A percentile compares a stretch with the other conserved stretches of the same genome.
Conservation (phyloP, 2,888 invertebrate species). For the Apotomis capreana region DNA sequence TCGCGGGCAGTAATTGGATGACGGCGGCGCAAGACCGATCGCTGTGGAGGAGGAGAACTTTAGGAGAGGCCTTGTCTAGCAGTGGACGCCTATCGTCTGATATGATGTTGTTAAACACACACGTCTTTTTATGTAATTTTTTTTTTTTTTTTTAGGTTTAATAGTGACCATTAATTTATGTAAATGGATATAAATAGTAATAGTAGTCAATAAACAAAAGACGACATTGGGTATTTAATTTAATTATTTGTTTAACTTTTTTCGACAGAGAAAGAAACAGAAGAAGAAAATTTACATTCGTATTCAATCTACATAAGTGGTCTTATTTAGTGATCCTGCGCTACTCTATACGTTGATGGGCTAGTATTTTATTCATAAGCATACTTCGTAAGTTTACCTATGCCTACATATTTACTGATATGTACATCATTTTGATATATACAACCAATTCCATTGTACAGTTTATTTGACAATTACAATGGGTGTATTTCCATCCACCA, state of each 20-base stretch:
- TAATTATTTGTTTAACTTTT: not conserved
- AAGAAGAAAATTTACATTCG: not conserved
- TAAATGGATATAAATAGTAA: too few relatives aligned
- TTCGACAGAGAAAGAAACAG: not conserved
- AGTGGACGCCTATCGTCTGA: too few relatives aligned
- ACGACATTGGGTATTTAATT: slow-evolving; percentile 7
- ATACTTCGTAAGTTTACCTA: not conserved
- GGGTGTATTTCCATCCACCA: not conserved
- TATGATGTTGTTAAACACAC: too few relatives aligned
- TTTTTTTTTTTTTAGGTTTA: too few relatives aligned
- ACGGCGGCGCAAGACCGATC: too few relatives aligned
- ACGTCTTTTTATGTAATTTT: too few relatives aligned
- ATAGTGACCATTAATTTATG: too few relatives aligned
- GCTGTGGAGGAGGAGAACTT: too few relatives aligned
- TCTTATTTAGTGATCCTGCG: not conserved
- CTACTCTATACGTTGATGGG: too few relatives aligned
- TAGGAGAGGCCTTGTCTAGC: too few relatives aligned
- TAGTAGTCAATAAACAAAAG: too few relatives aligned
- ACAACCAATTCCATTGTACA: slow-evolving; percentile 14
- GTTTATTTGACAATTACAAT: slow-evolving; percentile 19
- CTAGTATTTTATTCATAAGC: not conserved
- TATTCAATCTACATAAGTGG: slow-evolving; percentile 1
- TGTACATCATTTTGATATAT: not conserved
- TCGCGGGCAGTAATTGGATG: too few relatives aligned
- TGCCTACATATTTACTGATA: not conserved